A percentile compares a stretch with the other conserved stretches of the same genome.
Evolutionary conservation across 1,140 invertebrate genomes (phyloP).

Genomic region (Eumaeus atala): DNA sequence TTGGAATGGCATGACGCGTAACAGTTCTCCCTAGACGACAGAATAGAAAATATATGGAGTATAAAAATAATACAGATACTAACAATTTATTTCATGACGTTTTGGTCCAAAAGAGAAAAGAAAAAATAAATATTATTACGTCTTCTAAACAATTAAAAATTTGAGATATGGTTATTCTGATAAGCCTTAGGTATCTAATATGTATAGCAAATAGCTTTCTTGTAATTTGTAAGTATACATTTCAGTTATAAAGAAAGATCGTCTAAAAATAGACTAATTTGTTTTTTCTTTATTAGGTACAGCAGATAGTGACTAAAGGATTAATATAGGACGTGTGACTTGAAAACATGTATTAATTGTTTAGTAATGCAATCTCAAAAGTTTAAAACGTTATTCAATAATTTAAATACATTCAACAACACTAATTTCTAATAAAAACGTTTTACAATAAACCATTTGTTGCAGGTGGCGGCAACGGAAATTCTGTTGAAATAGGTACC

Average conservation of each 20-base stretch:
- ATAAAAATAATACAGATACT: conserved; percentile 35
- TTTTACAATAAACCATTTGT: conserved; percentile 23
- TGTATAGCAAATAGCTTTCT: conserved; percentile 46
- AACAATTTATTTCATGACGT: conserved; percentile 32
- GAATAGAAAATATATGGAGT: conserved; percentile 35
- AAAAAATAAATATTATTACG: conserved; percentile 27
- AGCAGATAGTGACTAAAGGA: conserved; percentile 48
- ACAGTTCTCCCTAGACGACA: conserved; percentile 26
- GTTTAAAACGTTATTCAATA: conserved; percentile 27
- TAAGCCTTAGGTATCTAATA: conserved; percentile 50
- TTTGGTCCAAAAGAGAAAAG: conserved; percentile 51
- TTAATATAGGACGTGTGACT: conserved; percentile 46
- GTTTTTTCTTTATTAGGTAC: conserved; percentile 29
- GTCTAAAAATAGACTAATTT: conserved; percentile 68
- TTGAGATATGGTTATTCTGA: conserved; percentile 46
- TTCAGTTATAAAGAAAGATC: conserved; percentile 59
- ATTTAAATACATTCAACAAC: conserved; percentile 36
- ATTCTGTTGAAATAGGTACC: conserved; percentile 35
- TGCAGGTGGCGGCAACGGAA: conserved; percentile 26
- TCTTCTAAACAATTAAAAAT: conserved; percentile 38
- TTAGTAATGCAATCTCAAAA: conserved; percentile 31
- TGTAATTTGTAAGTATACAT: conserved; percentile 40
- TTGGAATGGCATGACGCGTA: conserved; percentile 17
- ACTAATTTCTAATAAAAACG: conserved; percentile 42
- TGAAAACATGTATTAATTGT: conserved; percentile 32